These are phyloP conservation scores for Synergus laeviventris DNA, from an alignment of 2,888 invertebrate species.

Conservation along the genomic window DNA sequence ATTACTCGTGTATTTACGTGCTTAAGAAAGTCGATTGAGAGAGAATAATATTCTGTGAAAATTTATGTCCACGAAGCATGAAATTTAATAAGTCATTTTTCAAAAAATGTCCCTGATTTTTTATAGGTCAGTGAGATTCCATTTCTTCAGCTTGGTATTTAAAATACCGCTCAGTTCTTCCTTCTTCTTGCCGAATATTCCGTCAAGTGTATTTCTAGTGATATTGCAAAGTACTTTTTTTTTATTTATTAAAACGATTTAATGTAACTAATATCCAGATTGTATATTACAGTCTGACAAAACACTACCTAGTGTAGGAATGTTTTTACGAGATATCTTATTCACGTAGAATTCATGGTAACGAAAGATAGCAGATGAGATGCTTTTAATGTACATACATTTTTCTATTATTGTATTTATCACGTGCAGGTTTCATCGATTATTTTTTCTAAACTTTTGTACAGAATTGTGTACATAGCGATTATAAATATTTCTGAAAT, in stretches of 20 bases:
- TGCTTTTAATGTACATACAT: slow-evolving; percentile 39
- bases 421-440: slow-evolving; percentile 58
- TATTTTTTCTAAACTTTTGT: slow-evolving; percentile 69
- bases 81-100: background rate
- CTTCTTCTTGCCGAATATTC: background rate
- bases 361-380: background rate
- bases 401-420: slow-evolving; percentile 52
- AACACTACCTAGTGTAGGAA: slow-evolving; percentile 52
- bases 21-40: slow-evolving; percentile 7
- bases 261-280: slow-evolving; percentile 49
- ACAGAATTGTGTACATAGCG: slow-evolving; percentile 65
- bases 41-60: background rate
- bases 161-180: background rate
- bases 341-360: background rate
- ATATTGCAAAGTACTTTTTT: background rate
- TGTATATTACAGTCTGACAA: slow-evolving; percentile 60
- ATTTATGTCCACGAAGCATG: no score
- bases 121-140: background rate
- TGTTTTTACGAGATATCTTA: slow-evolving; percentile 53
- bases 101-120: background rate
- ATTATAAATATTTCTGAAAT: slow-evolving; percentile 60
- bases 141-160: background rate
- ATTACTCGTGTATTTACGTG: background rate
- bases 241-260: slow-evolving; percentile 16
- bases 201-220: background rate